Conservation (phyloP, 2,797 vertebrate genomes). For the Naso thynnoides region DNA sequence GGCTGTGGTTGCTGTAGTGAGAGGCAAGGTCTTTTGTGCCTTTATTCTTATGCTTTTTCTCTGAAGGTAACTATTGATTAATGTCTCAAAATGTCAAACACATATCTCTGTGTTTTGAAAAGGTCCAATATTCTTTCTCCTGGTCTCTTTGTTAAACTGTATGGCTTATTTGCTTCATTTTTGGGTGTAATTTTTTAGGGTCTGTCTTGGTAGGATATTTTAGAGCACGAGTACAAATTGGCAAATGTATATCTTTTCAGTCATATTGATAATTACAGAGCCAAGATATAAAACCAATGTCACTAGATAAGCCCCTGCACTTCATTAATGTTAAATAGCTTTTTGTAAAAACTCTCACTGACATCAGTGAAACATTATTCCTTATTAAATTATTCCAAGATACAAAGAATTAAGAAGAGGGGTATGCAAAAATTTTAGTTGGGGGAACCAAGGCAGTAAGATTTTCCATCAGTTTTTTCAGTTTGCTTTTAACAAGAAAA, state of each 20-base stretch:
- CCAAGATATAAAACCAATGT: background rate
- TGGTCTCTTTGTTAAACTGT: background rate
- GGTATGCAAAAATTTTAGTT: constrained; percentile 21
- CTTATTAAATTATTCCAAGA: constrained; percentile 28
- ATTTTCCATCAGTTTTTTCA: constrained; percentile 14
- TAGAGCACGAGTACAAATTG: background rate
- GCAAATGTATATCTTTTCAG: background rate
- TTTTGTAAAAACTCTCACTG: background rate
- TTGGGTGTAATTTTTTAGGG: constrained; percentile 10
- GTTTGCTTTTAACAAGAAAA: constrained; percentile 44
- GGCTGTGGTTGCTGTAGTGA: background rate
- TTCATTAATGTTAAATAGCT: background rate
- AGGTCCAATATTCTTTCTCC: background rate
- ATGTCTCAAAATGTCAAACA: background rate
- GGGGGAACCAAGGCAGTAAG: background rate
- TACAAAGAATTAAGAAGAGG: constrained; percentile 14
- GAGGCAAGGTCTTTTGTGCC: background rate
- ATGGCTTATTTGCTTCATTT: background rate
- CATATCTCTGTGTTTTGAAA: background rate
- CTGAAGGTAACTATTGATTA: background rate
- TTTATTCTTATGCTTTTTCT: background rate
- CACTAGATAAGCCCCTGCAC: constrained; percentile 1
- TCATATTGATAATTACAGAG: constrained; percentile 2
- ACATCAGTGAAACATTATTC: constrained; percentile 31
- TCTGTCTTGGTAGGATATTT: background rate